Percentiles rank a stretch among this genome's conserved stretches.
Evolutionary conservation across 2,113 vertebrate species (phyloP).

Genomic region (Sterrhoptilus dennistouni): DNA sequence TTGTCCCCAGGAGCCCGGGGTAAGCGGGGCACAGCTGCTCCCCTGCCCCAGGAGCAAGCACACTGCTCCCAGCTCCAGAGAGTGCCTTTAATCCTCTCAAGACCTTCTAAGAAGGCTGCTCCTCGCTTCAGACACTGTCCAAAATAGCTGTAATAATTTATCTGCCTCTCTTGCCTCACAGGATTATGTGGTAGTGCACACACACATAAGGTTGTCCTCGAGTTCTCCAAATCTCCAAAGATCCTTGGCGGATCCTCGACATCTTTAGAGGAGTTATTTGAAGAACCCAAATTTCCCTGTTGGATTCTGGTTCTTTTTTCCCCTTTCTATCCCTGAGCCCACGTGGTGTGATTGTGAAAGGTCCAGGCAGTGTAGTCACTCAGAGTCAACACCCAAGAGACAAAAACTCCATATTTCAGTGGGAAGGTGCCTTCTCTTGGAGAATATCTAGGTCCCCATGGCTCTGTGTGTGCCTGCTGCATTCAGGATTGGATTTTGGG

Average conservation of each 20-base stretch:
- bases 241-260: background rate
- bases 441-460: background rate
- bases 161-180: background rate
- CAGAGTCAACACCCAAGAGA: background rate
- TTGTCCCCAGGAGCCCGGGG: background rate
- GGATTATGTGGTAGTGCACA: background rate
- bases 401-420: background rate
- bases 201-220: background rate
- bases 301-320: background rate
- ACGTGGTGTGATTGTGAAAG: background rate
- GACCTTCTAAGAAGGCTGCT: conserved; percentile 44
- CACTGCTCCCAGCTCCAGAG: background rate
- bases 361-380: background rate
- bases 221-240: conserved; percentile 12
- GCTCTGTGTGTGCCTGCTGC: background rate
- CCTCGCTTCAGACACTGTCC: background rate
- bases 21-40: background rate
- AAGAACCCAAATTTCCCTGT: background rate
- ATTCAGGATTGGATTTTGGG: background rate
- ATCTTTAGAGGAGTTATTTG: background rate
- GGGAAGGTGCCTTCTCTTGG: background rate
- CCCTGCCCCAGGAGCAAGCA: background rate
- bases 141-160: conserved; percentile 31
- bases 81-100: conserved; percentile 45
- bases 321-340: background rate